phyloP scores from a whole-genome alignment of 2,888 invertebrate species.

The Cheilosia impressa region DNA sequence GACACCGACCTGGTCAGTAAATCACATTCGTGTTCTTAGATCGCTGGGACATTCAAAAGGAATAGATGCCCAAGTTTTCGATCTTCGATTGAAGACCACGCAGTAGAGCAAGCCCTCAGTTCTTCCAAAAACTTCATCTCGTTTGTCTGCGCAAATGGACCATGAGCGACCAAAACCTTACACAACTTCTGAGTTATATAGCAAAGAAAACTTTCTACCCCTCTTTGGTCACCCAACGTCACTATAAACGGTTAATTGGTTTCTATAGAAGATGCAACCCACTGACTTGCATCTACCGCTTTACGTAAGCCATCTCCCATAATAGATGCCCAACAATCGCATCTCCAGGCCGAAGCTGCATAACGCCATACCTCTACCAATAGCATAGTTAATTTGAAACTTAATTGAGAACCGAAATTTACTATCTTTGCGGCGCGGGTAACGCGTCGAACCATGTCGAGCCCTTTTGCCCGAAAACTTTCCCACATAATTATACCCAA shows the following conservation, averaged over 20 bases:
- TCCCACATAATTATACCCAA: conserved; percentile 11
- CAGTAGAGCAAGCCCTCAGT: too few species aligned
- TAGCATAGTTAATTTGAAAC: conserved; percentile 6
- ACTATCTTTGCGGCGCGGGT: neutral
- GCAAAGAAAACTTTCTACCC: neutral
- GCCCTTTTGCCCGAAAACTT: conserved; percentile 18
- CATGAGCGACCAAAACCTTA: too few species aligned
- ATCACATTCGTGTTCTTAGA: too few species aligned
- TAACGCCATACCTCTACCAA: neutral
- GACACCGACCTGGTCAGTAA: too few species aligned
- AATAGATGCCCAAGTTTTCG: too few species aligned
- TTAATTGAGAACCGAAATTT: conserved; percentile 22
- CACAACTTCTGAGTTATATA: neutral
- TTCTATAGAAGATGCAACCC: neutral
- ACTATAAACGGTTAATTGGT: neutral
- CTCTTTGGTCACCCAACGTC: neutral
- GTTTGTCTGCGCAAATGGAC: too few species aligned
- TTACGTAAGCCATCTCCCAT: too few species aligned
- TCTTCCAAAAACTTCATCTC: too few species aligned
- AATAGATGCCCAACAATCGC: neutral
- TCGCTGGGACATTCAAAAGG: too few species aligned
- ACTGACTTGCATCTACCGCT: too few species aligned
- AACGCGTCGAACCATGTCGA: neutral
- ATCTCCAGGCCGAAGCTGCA: neutral
- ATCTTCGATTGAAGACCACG: too few species aligned